These are phyloP conservation scores for Oceanites oceanicus DNA, from an alignment of 2,113 vertebrate genomes.

Conservation along the genomic window DNA sequence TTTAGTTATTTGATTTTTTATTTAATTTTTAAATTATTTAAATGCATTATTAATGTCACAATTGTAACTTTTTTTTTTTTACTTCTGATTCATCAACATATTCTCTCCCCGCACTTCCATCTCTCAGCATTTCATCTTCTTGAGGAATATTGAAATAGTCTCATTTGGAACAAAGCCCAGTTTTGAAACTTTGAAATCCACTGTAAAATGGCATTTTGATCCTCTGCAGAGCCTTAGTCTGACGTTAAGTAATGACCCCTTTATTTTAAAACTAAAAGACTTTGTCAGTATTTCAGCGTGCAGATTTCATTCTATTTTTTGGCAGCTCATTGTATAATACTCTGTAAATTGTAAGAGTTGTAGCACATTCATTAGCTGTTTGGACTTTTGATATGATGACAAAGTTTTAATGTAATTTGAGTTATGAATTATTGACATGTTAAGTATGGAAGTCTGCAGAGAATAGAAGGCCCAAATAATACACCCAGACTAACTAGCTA, in stretches of 20 bases:
- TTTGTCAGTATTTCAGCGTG: neutral
- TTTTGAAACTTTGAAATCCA: neutral
- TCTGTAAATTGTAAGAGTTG: neutral
- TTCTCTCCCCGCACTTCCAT: neutral
- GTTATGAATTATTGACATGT: neutral
- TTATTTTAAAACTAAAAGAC: neutral
- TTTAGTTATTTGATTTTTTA: neutral
- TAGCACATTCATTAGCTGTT: neutral
- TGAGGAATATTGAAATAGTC: neutral
- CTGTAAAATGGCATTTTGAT: neutral
- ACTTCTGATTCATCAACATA: neutral
- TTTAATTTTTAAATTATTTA: neutral
- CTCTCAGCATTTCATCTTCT: neutral
- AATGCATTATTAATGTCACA: neutral
- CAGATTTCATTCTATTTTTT: neutral
- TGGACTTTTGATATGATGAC: neutral
- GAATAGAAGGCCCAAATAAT: neutral
- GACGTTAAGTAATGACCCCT: neutral
- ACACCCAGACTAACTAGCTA: neutral
- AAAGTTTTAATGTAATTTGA: neutral
- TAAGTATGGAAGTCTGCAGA: neutral
- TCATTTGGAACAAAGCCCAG: neutral
- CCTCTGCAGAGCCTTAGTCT: neutral
- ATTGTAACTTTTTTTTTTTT: neutral
- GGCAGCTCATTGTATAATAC: neutral